Evolutionary conservation across 92 coral and sea anemone genomes (phyloP).

Genomic region (Porites lobata): DNA sequence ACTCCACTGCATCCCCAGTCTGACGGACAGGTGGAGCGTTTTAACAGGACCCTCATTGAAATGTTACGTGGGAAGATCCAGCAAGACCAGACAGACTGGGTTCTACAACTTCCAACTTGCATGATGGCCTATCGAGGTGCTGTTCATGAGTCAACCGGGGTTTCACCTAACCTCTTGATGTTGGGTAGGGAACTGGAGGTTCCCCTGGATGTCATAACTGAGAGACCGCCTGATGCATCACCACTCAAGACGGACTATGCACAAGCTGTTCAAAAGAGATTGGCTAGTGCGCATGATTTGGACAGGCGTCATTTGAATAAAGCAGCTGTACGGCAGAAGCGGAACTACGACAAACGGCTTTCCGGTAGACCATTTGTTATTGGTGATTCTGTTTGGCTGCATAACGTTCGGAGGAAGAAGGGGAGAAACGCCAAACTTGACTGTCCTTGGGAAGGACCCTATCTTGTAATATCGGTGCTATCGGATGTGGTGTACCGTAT

Average conservation of each 20-base stretch:
- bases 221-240: background rate
- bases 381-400: no score
- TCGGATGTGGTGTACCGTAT: conserved; percentile 4
- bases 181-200: no score
- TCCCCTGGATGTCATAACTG: no score
- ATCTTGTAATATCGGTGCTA: background rate
- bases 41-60: no score
- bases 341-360: background rate
- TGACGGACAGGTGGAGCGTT: no score
- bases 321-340: no score
- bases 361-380: background rate
- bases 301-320: no score
- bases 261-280: background rate
- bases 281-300: no score
- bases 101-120: conserved; percentile 30
- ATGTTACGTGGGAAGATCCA: no score
- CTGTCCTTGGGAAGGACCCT: background rate
- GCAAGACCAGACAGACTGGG: conserved; percentile 8
- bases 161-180: no score
- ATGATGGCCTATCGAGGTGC: conserved; percentile 42
- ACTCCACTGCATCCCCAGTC: background rate
- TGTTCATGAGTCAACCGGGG: no score
- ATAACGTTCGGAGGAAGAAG: background rate
- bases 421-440: background rate
- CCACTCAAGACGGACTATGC: background rate